Conservation (phyloP, 2,113 vertebrate genomes). For the Bucco capensis region DNA sequence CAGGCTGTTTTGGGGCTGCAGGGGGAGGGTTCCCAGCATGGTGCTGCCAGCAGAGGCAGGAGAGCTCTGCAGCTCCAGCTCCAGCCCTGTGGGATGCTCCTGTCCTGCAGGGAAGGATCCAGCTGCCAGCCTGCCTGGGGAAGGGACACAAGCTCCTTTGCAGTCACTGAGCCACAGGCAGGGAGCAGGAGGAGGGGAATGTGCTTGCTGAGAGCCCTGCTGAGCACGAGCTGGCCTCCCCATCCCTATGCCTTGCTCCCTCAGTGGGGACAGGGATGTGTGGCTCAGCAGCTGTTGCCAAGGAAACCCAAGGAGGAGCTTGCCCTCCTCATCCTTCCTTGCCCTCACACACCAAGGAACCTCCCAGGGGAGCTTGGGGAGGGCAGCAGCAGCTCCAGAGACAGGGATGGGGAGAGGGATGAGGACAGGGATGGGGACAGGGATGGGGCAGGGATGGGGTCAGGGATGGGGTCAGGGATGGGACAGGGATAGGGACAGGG, state of each 20-base stretch:
- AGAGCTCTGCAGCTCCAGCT: constrained; percentile 1
- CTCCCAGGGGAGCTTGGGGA: neutral
- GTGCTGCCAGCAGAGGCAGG: neutral
- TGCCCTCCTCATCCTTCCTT: neutral
- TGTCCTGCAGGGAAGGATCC: neutral
- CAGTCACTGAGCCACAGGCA: neutral
- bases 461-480: no score
- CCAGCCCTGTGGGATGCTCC: neutral
- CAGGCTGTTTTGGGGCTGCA: neutral
- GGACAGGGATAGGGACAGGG: rapidly evolving
- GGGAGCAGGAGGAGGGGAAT: rapidly evolving
- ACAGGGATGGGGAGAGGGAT: rapidly evolving
- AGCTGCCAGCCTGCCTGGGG: neutral
- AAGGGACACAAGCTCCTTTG: neutral
- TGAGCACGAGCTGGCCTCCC: neutral
- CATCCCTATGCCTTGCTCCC: neutral
- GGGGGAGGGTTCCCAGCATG: constrained; percentile 2
- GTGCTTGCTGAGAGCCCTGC: neutral
- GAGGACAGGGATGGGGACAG: neutral
- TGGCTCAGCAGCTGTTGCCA: constrained; percentile 50
- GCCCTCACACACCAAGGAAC: neutral
- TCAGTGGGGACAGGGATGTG: constrained; percentile 20
- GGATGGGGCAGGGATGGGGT: neutral
- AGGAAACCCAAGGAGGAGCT: constrained; percentile 49
- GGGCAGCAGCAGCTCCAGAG: neutral